Conservation (phyloP, 2,888 invertebrate species). For the Thecocarcelia acutangulata region DNA sequence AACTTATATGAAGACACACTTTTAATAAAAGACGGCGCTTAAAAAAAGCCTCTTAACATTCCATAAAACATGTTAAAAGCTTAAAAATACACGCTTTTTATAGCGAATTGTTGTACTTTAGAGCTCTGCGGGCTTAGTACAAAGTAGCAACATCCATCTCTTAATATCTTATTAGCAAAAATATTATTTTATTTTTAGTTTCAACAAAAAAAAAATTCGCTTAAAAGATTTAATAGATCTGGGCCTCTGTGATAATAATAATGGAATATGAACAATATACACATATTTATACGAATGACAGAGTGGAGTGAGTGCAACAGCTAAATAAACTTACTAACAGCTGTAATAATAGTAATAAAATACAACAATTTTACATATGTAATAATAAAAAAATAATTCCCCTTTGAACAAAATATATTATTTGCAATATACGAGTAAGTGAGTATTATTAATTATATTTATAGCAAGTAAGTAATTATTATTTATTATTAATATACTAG, state of each 20-base stretch:
- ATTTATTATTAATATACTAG: too few relatives aligned
- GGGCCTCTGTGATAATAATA: conserved; percentile 14
- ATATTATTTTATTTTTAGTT: background rate
- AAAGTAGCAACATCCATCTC: conserved; percentile 22
- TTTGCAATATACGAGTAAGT: too few relatives aligned
- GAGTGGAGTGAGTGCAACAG: too few relatives aligned
- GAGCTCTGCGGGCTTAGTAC: conserved; percentile 21
- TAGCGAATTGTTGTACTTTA: background rate
- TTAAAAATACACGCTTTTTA: background rate
- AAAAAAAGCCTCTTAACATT: conserved; percentile 62
- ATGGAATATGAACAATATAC: too few relatives aligned
- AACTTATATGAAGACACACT: conserved; percentile 44
- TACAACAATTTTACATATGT: conserved; percentile 36
- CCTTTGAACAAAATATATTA: background rate
- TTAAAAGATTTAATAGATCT: background rate
- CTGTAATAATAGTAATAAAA: conserved; percentile 30
- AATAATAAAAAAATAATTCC: too few relatives aligned
- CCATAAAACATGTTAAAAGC: conserved; percentile 26
- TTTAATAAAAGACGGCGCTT: conserved; percentile 56
- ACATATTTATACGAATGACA: background rate
- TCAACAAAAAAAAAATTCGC: background rate
- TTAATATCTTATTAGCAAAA: conserved; percentile 32
- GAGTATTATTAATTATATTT: too few relatives aligned
- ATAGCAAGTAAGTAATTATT: too few relatives aligned
- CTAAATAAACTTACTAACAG: too few relatives aligned